These are phyloP conservation scores for Ursus arctos DNA, from an alignment of 2,113 vertebrate species.

Conservation along the genomic window DNA sequence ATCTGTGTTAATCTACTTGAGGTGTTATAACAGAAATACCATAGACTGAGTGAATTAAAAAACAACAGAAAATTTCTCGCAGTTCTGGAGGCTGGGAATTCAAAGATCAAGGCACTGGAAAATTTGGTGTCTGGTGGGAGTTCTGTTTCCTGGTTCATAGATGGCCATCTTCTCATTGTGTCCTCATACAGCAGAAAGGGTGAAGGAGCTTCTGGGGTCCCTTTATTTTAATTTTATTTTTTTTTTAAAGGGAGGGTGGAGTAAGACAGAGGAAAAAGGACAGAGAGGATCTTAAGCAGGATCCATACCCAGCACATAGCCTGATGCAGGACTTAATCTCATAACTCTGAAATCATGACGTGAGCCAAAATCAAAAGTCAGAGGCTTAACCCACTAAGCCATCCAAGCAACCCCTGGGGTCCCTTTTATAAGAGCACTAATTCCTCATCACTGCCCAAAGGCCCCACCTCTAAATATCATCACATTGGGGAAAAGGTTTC, in stretches of 20 bases:
- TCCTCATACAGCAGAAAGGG: background rate
- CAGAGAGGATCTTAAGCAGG: background rate
- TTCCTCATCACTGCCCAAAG: background rate
- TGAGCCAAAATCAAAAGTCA: background rate
- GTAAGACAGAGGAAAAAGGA: background rate
- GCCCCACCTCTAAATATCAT: background rate
- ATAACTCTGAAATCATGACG: background rate
- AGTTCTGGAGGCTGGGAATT: background rate
- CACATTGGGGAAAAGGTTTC: background rate
- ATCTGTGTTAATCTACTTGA: background rate
- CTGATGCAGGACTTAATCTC: background rate
- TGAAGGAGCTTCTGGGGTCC: background rate
- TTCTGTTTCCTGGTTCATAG: background rate
- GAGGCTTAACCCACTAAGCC: background rate
- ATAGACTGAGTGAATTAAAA: background rate
- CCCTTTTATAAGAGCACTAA: background rate
- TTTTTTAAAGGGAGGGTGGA: background rate
- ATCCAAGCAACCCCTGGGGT: background rate
- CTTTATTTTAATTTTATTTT: background rate
- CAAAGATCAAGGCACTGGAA: background rate
- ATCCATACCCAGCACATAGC: background rate
- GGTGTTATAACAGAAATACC: background rate
- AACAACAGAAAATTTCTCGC: background rate
- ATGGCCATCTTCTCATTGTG: background rate
- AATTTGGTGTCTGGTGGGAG: background rate